A percentile compares a stretch with the other conserved stretches of the same genome.
phyloP scores from a whole-genome alignment of 2,113 vertebrate species.

The Chlorodrepanis virens region DNA sequence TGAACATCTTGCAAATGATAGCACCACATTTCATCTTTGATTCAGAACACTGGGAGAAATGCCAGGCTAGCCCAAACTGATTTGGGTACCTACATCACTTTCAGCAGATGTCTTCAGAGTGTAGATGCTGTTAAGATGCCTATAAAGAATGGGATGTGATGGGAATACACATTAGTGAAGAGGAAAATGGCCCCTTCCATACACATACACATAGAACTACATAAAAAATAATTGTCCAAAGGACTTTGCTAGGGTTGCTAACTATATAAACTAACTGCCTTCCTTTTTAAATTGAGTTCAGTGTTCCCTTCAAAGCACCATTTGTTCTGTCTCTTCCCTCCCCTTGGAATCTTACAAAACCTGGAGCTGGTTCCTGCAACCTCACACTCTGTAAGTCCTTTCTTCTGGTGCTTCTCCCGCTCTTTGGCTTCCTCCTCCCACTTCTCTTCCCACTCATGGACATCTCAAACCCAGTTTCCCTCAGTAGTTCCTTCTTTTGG shows the following conservation, averaged over 20 bases:
- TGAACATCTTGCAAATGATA: conserved; percentile 7
- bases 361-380: background rate
- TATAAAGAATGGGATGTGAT: background rate
- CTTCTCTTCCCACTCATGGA: background rate
- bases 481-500: background rate
- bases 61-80: background rate
- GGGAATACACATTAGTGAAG: background rate
- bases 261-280: background rate
- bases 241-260: background rate
- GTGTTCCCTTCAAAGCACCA: background rate
- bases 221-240: background rate
- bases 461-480: background rate
- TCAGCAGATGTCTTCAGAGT: background rate
- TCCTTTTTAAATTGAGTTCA: background rate
- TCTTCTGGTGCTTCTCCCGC: background rate
- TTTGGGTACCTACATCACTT: background rate
- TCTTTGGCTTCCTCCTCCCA: background rate
- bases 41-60: background rate
- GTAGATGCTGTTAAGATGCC: background rate
- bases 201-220: background rate
- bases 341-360: background rate
- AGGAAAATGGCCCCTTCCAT: background rate
- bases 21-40: background rate
- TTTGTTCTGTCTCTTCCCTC: background rate
- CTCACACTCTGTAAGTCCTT: background rate